phyloP scores from a whole-genome alignment of 2,113 vertebrate genomes.

The Lophius piscatorius region DNA sequence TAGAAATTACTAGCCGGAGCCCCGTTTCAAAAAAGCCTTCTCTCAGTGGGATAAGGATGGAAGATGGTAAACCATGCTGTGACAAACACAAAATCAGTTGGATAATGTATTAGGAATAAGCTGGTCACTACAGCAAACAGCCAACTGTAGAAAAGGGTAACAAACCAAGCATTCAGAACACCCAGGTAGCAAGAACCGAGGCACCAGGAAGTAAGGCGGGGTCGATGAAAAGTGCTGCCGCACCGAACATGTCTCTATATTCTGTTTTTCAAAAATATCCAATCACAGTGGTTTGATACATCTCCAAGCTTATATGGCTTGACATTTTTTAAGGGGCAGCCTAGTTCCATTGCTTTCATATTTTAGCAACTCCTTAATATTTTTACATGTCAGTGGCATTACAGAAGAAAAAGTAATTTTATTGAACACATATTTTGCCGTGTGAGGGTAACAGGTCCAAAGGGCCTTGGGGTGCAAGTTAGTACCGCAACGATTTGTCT shows the following conservation, averaged over 20 bases:
- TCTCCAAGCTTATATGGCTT: constrained; percentile 5
- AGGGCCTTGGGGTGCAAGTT: too few species aligned
- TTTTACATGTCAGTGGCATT: too few species aligned
- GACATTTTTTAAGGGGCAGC: background rate
- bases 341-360: background rate
- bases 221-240: constrained; percentile 7
- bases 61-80: constrained; percentile 2
- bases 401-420: too few species aligned
- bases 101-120: constrained; percentile 24
- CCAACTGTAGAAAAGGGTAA: constrained; percentile 4
- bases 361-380: background rate
- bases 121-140: constrained; percentile 13
- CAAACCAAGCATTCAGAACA: constrained; percentile 19
- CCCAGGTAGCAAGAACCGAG: background rate
- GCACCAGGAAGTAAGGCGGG: constrained; percentile 11
- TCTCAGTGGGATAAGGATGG: too few species aligned
- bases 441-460: too few species aligned
- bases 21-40: constrained; percentile 22
- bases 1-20: constrained; percentile 23
- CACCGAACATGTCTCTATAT: constrained; percentile 29
- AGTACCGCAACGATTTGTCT: too few species aligned
- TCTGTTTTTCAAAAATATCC: constrained; percentile 17
- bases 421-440: background rate
- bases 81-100: background rate
- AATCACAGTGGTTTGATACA: constrained; percentile 2